Conservation (phyloP, 2,113 vertebrate species). For the Solenodon paradoxus region DNA sequence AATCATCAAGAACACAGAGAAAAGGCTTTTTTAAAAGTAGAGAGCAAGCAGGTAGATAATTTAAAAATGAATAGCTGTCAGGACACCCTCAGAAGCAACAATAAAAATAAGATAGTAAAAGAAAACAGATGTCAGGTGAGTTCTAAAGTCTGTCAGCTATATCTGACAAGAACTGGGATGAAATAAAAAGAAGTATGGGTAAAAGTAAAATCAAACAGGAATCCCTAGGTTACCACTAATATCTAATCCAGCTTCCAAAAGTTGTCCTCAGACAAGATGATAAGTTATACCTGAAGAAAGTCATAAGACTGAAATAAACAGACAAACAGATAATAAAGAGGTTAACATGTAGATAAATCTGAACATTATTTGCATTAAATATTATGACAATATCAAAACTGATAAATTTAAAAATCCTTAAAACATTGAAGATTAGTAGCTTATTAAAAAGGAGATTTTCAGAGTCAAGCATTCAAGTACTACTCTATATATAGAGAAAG, state of each 20-base stretch:
- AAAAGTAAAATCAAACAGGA: background rate
- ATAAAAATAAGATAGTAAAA: background rate
- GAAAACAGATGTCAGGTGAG: background rate
- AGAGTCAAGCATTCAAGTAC: background rate
- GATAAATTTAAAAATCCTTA: background rate
- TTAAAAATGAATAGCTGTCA: background rate
- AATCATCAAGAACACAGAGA: background rate
- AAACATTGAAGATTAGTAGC: background rate
- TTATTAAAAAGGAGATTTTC: background rate
- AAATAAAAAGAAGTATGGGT: background rate
- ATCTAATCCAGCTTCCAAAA: background rate
- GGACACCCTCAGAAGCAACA: background rate
- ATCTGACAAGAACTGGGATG: background rate
- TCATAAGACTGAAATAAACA: background rate
- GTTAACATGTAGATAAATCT: background rate
- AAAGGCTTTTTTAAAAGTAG: background rate
- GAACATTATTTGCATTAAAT: background rate
- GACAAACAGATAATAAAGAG: background rate
- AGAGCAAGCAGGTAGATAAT: background rate
- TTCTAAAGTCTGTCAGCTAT: background rate
- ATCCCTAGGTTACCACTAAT: background rate
- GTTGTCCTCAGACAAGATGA: background rate
- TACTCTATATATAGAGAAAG: background rate
- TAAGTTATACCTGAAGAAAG: background rate
- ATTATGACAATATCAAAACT: background rate